These are phyloP conservation scores for Drosophila dunni DNA, from an alignment of 1,140 invertebrate genomes.

Conservation along the genomic window DNA sequence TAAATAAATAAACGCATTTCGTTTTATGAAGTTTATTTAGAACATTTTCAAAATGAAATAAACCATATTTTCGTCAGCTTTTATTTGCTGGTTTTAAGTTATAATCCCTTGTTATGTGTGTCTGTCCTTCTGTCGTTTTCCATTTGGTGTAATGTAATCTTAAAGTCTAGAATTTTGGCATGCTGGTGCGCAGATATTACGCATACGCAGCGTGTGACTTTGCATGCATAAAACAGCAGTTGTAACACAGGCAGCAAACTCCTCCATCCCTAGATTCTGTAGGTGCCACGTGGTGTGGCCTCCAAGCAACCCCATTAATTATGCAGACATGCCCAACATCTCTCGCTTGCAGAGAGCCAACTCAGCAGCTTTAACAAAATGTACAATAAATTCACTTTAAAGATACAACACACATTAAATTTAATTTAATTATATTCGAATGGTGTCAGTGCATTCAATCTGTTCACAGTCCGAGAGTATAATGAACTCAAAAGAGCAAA, in stretches of 20 bases:
- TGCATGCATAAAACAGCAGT: constrained; percentile 71
- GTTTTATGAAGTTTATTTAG: not conserved
- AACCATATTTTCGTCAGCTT: constrained; percentile 1
- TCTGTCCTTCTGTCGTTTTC: not conserved
- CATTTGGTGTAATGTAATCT: not conserved
- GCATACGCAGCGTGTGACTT: constrained; percentile 73
- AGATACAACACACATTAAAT: constrained; percentile 2
- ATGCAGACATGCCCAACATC: constrained; percentile 39
- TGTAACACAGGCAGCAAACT: constrained; percentile 18
- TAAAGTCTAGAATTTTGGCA: constrained; percentile 12
- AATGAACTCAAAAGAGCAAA: constrained; percentile 57
- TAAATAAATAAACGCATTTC: constrained; percentile 31
- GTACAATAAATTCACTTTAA: constrained; percentile 6
- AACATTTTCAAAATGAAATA: not conserved
- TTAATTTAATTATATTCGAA: constrained; percentile 50
- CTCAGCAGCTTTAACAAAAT: constrained; percentile 12
- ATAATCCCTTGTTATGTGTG: constrained; percentile 6
- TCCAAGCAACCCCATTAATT: constrained; percentile 66
- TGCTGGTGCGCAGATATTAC: constrained; percentile 36
- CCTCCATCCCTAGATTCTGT: not conserved
- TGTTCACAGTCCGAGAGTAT: constrained; percentile 44
- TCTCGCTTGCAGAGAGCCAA: too few species aligned
- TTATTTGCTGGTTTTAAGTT: not conserved
- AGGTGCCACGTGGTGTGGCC: constrained; percentile 29
- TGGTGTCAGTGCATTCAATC: constrained; percentile 15